Base-by-base conservation (phyloP, 2,888 invertebrate species). In the Eupithecia insigniata region DNA sequence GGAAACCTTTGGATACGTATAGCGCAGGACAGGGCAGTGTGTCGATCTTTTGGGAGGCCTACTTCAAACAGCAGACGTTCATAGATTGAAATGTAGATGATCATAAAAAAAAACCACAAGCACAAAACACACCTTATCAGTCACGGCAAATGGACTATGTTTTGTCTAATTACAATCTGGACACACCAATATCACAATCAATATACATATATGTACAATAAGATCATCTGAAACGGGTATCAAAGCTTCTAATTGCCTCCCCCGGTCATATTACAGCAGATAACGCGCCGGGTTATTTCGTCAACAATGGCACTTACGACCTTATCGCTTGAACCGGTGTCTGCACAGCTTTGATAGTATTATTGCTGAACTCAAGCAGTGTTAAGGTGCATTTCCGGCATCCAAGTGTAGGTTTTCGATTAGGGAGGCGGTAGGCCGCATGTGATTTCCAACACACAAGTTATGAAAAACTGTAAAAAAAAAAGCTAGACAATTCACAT, bases 301-400 rank as follows among this genome's bases (percentile, higher is more conserved):
- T 55, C 55, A 55, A 55, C 55, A 55, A 55, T 55, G n/a, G 55
- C 55, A 55, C 55, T 22, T 55, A 55, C 26, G 46, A 14, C 26
- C 55, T 55, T 55, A 55, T 55, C 55, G 14, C 55, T 26, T 55
- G 4, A 26, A 12, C 55, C 26, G 26, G 51, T 46, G 43, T 10
- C 55, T 55, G 55, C 55, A 55, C 12, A 55, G 55, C 14, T 26
- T 55, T 26, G 55, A 55, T 55, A 55, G 55, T 55, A 26, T 55
- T 55, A 14, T 55, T 55, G 26, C 26, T 55, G 26, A 55, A 55
- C 55, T 12, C 55, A 22, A 26, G 26, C 26, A 55, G 55, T 26
- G n/a, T 46, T 3, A 55, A 5, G 26, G 5, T 22, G 22, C 26
- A 55, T 46, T n/a, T 46, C 10, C 10, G 32, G 32, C 7, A 32